These are phyloP conservation scores for Poeciliopsis infans DNA, from an alignment of 2,797 vertebrate species.

Conservation along the genomic window DNA sequence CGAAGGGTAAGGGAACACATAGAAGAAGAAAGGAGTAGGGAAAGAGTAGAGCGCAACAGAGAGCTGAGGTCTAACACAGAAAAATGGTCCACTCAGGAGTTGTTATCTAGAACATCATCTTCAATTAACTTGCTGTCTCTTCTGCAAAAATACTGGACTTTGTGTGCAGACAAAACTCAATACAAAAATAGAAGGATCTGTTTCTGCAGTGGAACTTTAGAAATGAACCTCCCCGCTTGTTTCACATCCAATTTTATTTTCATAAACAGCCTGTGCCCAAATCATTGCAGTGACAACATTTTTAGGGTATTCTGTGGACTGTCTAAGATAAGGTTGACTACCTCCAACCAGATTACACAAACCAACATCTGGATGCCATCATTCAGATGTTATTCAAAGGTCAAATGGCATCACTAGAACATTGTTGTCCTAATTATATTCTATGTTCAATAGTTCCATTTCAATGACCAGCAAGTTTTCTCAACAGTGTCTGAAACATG, in stretches of 20 bases:
- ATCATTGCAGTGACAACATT: neutral
- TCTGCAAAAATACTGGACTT: conserved; percentile 36
- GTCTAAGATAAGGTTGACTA: neutral
- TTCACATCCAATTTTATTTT: neutral
- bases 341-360: neutral
- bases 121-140: conserved; percentile 61
- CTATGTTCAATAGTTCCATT: too few relatives aligned
- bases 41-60: conserved; percentile 9
- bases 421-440: neutral
- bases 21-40: neutral
- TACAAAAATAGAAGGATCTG: conserved; percentile 12
- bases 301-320: neutral
- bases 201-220: neutral
- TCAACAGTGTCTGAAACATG: neutral
- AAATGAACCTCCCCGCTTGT: neutral
- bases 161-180: conserved; percentile 7
- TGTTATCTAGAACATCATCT: conserved; percentile 66
- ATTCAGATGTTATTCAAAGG: neutral
- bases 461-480: neutral
- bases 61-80: conserved; percentile 36
- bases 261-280: neutral
- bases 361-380: neutral
- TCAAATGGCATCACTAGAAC: neutral
- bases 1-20: neutral
- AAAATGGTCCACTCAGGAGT: conserved; percentile 49